These are phyloP conservation scores for Ophiothrix spiculata DNA, from an alignment of 35 echinoderm and acorn worm species.

Conservation along the genomic window DNA sequence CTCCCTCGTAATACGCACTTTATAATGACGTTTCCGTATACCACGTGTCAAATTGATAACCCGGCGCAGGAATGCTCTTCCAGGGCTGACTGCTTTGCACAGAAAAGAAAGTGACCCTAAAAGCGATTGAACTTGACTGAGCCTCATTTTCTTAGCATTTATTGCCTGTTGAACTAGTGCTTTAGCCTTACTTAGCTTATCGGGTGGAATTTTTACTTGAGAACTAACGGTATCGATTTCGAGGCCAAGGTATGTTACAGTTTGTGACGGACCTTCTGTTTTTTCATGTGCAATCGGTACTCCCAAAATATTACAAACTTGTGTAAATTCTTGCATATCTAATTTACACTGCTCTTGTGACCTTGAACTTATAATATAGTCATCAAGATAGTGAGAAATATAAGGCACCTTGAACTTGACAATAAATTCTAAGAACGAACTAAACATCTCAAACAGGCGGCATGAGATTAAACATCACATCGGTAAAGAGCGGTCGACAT, in stretches of 20 bases:
- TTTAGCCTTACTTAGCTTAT: not conserved
- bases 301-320: not conserved
- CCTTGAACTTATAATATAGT: slow-evolving; percentile 17
- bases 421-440: not conserved
- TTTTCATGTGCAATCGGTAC: not conserved
- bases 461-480: not conserved
- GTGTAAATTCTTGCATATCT: not conserved
- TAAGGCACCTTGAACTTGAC: not conserved
- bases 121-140: slow-evolving; percentile 24
- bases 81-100: slow-evolving; percentile 19
- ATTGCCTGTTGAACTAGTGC: not conserved
- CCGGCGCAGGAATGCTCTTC: slow-evolving; percentile 14
- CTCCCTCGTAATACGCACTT: not conserved
- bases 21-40: not conserved
- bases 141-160: not conserved
- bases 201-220: not conserved
- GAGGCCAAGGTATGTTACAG: not conserved
- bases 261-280: not conserved
- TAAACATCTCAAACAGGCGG: not conserved
- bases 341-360: not conserved
- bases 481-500: not conserved
- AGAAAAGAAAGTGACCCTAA: slow-evolving; percentile 40
- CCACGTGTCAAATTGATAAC: not conserved
- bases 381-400: not conserved
- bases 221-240: not conserved